Base-by-base conservation (phyloP, 2,113 vertebrate species). In the Echinops telfairi region DNA sequence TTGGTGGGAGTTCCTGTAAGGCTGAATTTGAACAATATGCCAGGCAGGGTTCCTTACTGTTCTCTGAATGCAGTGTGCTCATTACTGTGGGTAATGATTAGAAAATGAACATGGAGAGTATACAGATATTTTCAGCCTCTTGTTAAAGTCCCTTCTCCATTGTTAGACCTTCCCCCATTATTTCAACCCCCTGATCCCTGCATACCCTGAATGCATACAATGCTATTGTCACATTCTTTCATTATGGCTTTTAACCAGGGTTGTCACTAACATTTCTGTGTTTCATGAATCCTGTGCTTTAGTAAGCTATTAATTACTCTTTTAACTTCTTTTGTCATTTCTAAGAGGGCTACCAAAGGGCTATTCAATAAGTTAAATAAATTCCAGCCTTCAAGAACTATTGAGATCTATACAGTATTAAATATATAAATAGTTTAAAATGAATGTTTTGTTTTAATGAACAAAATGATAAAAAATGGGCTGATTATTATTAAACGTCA, bases 371-470 rank as follows among this genome's bases (percentile, higher is more conserved):
- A 43, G 14, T 75, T 79, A n/a, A 79, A 57, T 83, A 91, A 83
- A 82, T 91, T 91, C 62, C 23, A 91, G 40, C 11, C 33, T 62
- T 90, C 8, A 85, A 79, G 73, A 92, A 70, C 57, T 76, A 92
- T 89, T 93, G 38, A 91, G 31, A 64, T 71, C 9, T 73, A 81
- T 92, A 38, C 19, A 80, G 11, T 77, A 68, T 58, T 64, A 86
- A 82, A 92, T 3, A 88, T 78, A 89, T 89, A 82, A 95, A n/a
- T 82, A 22, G 9, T 64, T 94, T 87, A 71, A 91, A 85, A 84
- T 84, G 57, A 89, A 80, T 92, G 75, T 71, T 93, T 91, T 95
- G 36, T 95, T 81, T 95, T 86, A 84, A 82, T 88, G 29, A 90
- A 43, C 8, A 75, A 60, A 82, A 86, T 53, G 2, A 14, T 66